Evolutionary conservation across 2,113 vertebrate species (phyloP), one percentile per base, ranked within the genome.

Genomic region (Vicugna pacos): DNA sequence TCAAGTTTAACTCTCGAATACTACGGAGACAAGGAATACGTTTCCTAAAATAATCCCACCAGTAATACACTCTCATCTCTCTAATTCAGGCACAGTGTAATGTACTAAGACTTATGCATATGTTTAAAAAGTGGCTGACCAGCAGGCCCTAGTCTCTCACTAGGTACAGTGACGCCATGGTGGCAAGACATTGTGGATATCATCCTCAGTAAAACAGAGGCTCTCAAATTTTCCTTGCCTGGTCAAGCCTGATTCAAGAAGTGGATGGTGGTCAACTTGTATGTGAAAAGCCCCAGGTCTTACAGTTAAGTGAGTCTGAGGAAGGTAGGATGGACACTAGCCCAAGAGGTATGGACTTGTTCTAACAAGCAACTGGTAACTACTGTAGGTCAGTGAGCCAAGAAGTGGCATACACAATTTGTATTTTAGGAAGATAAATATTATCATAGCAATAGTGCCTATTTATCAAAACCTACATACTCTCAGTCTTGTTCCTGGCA

Each of bases 351-450:
- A 7, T 67, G 67, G 38, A 50, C 56, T 75, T 86, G 65, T 30
- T 93, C 20, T 7, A 91, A 50, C 9, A 60, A 92, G 64, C 65
- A 91, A 81, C 10, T 48, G 30, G 32, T 69, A 70, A 86, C 38
- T 35, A 73, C 1, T 56, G 2, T 24, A 81, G 76, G 48, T 65
- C 38, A 32, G 26, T 60, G 10, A 88, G 85, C 32, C 42, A 5
- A 95, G 70, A 6, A 94, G 9, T 19, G 11, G 9, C 5, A 16
- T 7, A 11, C 3, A 76, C 7, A 69, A 86, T 16, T 54, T 96
- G 6, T 50, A 84, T 92, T 64, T 58, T 83, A 84, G 52, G 35
- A 81, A 91, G 32, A 30, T 69, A 88, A 87, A 72, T 60, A 93
- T n/a, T 17, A 11, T 54, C 80, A 64, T 13, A 72, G 12, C 54